Percentiles rank a stretch among this genome's conserved stretches.
Evolutionary conservation across 1,140 invertebrate genomes (phyloP).

Genomic region (Calliopsis andreniformis): DNA sequence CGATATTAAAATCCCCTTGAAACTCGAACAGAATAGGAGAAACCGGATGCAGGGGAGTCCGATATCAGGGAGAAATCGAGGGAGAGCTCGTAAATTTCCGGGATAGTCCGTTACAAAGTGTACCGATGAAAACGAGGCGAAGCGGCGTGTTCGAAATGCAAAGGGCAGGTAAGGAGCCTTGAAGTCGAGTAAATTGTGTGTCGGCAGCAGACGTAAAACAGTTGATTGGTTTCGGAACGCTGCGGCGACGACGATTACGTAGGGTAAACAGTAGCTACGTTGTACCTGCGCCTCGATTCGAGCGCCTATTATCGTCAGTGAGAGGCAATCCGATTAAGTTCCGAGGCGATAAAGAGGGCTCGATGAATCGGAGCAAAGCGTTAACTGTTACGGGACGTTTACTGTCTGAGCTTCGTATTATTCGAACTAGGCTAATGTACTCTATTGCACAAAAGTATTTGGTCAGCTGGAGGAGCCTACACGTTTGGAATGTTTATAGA

Average conservation of each 20-base stretch:
- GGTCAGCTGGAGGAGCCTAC: too few relatives aligned
- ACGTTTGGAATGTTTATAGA: too few relatives aligned
- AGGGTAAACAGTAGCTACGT: neutral
- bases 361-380: constrained; percentile 12
- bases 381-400: constrained; percentile 6
- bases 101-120: neutral
- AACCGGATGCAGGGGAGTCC: neutral
- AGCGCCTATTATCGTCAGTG: constrained; percentile 25
- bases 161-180: neutral
- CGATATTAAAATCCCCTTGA: neutral
- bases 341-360: constrained; percentile 28
- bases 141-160: neutral
- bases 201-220: constrained; percentile 51
- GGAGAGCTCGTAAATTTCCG: neutral
- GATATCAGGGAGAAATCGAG: neutral
- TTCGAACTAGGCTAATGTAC: too few relatives aligned
- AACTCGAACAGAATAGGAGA: neutral
- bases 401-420: neutral
- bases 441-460: too few relatives aligned
- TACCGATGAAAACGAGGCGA: constrained; percentile 42
- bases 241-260: constrained; percentile 21
- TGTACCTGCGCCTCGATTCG: neutral
- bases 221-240: constrained; percentile 52
- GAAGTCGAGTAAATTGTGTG: constrained; percentile 70
- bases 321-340: constrained; percentile 35